phyloP scores from a whole-genome alignment of 1,140 invertebrate genomes.

The Bombus pascuorum region DNA sequence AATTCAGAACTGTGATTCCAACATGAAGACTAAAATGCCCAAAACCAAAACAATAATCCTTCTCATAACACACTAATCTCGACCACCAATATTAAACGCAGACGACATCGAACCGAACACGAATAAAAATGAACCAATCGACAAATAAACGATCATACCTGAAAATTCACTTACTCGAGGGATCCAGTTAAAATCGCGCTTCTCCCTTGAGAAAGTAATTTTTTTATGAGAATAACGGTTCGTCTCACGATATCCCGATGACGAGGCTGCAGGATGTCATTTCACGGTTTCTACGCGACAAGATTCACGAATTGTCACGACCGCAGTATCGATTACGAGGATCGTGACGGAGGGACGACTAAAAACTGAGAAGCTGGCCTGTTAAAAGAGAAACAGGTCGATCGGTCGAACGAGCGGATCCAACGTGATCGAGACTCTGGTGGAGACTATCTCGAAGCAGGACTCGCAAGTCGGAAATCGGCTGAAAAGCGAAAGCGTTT shows the following conservation, averaged over 20 bases:
- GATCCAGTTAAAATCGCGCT: not conserved
- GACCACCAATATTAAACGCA: no score
- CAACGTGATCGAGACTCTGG: not conserved
- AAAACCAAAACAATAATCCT: no score
- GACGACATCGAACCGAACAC: not conserved
- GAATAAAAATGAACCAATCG: not conserved
- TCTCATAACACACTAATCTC: no score
- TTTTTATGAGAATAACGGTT: no score
- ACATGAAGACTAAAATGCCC: no score
- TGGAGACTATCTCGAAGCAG: not conserved
- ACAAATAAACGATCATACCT: not conserved
- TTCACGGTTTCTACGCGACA: not conserved
- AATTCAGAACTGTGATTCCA: no score
- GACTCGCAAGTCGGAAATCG: conserved; percentile 29
- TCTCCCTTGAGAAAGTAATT: not conserved
- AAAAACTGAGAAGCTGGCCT: no score
- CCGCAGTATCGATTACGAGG: not conserved
- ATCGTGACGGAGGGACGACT: not conserved
- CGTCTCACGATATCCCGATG: not conserved
- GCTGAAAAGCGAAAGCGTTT: conserved; percentile 21
- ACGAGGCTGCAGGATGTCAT: not conserved
- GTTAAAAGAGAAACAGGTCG: no score
- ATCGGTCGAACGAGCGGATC: no score
- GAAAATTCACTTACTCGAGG: not conserved
- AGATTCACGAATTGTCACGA: not conserved